These are phyloP conservation scores for Turdus rufiventris DNA, from an alignment of 2,113 vertebrate genomes.

Conservation along the genomic window DNA sequence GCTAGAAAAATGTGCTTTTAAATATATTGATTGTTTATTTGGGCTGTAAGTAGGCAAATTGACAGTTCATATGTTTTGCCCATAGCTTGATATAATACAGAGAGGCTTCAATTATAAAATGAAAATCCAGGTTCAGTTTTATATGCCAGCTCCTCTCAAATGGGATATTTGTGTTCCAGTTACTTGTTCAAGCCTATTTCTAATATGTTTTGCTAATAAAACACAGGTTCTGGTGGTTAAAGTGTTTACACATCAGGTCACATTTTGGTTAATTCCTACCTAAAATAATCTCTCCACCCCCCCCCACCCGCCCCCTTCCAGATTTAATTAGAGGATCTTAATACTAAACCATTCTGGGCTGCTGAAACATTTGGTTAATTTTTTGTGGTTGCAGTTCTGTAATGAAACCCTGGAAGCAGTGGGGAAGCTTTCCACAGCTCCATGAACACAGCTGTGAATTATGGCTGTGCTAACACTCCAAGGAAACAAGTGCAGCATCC, in stretches of 20 bases:
- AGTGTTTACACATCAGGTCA: not conserved
- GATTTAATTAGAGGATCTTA: not conserved
- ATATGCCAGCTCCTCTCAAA: not conserved
- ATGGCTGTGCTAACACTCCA: slow-evolving; percentile 6
- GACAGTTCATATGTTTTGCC: not conserved
- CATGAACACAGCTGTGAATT: slow-evolving; percentile 5
- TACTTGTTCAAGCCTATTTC: not conserved
- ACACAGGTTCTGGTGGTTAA: not conserved
- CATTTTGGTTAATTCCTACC: not conserved
- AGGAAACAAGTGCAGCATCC: slow-evolving; percentile 20
- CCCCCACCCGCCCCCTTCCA: no score
- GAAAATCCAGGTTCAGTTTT: not conserved
- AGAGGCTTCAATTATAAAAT: not conserved
- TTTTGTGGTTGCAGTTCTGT: not conserved
- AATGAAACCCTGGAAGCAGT: slow-evolving; percentile 12
- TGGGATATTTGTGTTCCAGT: not conserved
- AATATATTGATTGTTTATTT: not conserved
- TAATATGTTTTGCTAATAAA: not conserved
- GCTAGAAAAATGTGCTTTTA: not conserved
- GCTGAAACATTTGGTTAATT: slow-evolving; percentile 30
- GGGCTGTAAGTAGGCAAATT: not conserved
- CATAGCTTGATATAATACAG: not conserved
- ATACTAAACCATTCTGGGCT: not conserved
- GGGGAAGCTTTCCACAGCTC: not conserved
- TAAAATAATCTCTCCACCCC: not conserved